phyloP scores from a whole-genome alignment of 2,113 vertebrate genomes.

The Herpetotheres cachinnans region DNA sequence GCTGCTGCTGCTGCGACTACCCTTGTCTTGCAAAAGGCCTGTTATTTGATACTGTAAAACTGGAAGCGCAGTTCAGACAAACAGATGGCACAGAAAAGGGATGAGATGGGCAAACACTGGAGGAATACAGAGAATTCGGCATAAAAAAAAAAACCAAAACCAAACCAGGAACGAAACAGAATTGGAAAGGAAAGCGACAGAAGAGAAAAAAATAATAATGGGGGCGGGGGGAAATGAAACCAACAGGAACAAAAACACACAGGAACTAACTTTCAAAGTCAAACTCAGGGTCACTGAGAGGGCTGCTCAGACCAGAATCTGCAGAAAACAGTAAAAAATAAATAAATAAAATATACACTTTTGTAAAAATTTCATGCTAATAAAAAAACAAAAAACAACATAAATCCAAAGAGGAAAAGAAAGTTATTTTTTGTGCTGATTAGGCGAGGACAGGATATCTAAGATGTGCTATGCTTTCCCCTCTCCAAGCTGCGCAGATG shows the following conservation, averaged over 20 bases:
- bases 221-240: conserved; percentile 66
- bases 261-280: conserved; percentile 98
- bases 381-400: conserved; percentile 42
- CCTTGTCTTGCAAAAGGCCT: neutral
- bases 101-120: neutral
- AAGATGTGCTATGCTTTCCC: neutral
- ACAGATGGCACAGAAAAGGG: conserved; percentile 54
- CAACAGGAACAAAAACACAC: conserved; percentile 81
- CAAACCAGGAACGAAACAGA: conserved; percentile 22
- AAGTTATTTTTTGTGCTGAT: conserved; percentile 19
- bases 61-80: conserved; percentile 54
- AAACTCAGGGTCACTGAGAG: conserved; percentile 94
- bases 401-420: conserved; percentile 66
- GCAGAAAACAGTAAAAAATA: conserved; percentile 88
- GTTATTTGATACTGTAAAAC: conserved; percentile 60
- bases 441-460: neutral
- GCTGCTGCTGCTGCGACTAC: neutral
- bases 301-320: conserved; percentile 97
- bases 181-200: conserved; percentile 23
- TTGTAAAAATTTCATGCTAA: conserved; percentile 60
- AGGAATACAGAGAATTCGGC: neutral
- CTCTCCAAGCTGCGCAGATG: neutral
- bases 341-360: conserved; percentile 72
- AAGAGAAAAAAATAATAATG: conserved; percentile 35
- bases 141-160: neutral